Base-by-base conservation (phyloP, 2,888 invertebrate species). In the Drosophila atripex region DNA sequence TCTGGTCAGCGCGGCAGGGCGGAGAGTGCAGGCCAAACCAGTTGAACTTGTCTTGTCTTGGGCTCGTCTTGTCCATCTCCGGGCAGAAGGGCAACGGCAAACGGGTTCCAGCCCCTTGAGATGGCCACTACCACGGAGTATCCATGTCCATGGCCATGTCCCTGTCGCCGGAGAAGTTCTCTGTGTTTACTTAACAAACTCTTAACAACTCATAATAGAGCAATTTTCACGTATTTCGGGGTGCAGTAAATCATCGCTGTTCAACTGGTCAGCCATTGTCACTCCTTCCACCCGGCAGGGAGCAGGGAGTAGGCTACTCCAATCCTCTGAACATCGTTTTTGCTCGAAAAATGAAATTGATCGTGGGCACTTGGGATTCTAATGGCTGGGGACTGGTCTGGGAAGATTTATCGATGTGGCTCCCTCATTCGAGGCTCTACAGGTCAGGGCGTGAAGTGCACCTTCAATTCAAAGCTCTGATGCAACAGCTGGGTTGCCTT, bases 201-300 rank as follows among this genome's bases (percentile, higher is more conserved):
- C 89, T 90, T 89, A 89, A 90, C 89, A 89, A 84, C 88, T 82
- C 85, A 89, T 89, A 90, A 90, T 88, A 89, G 87, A 89, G 89
- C 87, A 89, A 89, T 90, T 90, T 89, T 89, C 89, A 89, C 89
- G 89, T 89, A 88, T 86, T 78, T 79, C 83, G 59, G 54, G 18
- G 73, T 61, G 47, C 68, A 78, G 79, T 85, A 82, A 82, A 85
- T 82, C 85, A 80, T 75, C 72, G 57, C 49, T 23, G n/a, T 16
- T 77, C 79, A 71, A 71, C 60, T 53, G 72, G 58, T 57, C 65
- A 49, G 54, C 69, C 51, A 85, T 79, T 85, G 79, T 82, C 82
- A 82, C 85, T 82, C 85, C 82, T 77, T 77, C 68, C n/a, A 68
- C 59, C 64, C 71, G 23, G 30, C 18, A 39, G 59, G 28, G 45